Evolutionary conservation across 1,140 invertebrate genomes (phyloP), one percentile per base, ranked within the genome.

Genomic region (Melitaea cinxia): DNA sequence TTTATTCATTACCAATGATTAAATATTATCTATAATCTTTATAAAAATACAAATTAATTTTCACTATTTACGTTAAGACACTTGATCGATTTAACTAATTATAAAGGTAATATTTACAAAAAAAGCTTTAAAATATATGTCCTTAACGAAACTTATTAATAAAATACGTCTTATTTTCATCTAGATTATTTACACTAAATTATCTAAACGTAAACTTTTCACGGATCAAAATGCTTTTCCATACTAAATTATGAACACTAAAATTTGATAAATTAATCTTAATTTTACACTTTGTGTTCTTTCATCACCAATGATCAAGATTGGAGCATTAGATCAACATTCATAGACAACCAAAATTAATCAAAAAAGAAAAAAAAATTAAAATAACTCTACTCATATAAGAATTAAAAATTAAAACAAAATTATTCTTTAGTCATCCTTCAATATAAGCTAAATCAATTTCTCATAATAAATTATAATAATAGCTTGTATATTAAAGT

Each of bases 231-330:
- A 67, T 67, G 59, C 55, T 50, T 59, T 71, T 55, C 30, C 24
- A 69, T 65, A 65, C 61, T 15, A 68, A 62, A 69, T 53, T 63
- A 72, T 65, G 62, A 68, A 76, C 59, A 66, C 67, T 55, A 65
- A 23, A 50, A 47, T 58, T 47, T 47, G n/a, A 30, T 49, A 59
- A 21, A 10, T 33, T 39, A 55, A 37, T 55, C 19, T 23, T 39
- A n/a, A 55, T 6, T 26, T 26, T 4, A 4, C 24, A 37, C 0
- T 4, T 37, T 37, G 5, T 14, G n/a, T 37, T 2, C n/a, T 37
- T 37, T 37, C 14, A 2, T 4, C 35, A 45, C 19, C 39, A 19
- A 19, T 45, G 5, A 17, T 26, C 37, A 17, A 42, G 17, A 17
- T 6, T 17, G 4, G 1, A 45, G 39, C 39, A 2, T 42, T 17